Conservation (phyloP, 2,113 vertebrate genomes). For the Anolis sagrei region DNA sequence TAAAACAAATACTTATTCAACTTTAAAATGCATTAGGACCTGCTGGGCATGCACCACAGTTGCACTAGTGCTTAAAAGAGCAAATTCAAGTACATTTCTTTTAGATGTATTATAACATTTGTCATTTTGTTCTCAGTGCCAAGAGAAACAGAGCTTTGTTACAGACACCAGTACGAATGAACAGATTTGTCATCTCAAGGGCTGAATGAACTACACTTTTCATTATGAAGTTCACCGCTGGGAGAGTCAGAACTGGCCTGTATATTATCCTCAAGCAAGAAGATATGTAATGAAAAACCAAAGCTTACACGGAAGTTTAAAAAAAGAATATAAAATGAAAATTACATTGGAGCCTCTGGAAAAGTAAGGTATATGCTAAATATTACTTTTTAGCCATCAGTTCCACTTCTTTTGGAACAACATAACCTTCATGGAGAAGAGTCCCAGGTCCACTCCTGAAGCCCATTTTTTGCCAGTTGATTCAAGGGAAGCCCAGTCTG, state of each 20-base stretch:
- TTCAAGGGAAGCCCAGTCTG: no score
- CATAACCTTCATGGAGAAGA: no score
- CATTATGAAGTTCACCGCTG: background rate
- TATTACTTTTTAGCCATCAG: no score
- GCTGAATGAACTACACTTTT: background rate
- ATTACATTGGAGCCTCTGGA: background rate
- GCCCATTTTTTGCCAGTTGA: no score
- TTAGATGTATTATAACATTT: slow-evolving; percentile 11
- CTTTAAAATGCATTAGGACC: background rate
- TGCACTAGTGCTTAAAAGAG: background rate
- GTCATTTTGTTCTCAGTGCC: slow-evolving; percentile 4
- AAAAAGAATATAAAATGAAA: background rate
- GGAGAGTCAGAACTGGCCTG: background rate
- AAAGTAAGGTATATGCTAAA: no score
- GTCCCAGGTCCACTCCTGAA: no score
- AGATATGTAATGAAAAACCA: background rate
- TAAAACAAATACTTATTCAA: slow-evolving; percentile 3
- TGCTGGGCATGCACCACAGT: background rate
- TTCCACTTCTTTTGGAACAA: no score
- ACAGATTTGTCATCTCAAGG: background rate
- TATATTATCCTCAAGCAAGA: slow-evolving; percentile 7
- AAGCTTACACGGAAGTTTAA: background rate
- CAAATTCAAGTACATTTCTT: background rate
- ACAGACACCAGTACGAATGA: background rate
- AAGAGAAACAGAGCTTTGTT: background rate